Conservation (phyloP, 2,113 vertebrate genomes). For the Chloebia gouldiae region DNA sequence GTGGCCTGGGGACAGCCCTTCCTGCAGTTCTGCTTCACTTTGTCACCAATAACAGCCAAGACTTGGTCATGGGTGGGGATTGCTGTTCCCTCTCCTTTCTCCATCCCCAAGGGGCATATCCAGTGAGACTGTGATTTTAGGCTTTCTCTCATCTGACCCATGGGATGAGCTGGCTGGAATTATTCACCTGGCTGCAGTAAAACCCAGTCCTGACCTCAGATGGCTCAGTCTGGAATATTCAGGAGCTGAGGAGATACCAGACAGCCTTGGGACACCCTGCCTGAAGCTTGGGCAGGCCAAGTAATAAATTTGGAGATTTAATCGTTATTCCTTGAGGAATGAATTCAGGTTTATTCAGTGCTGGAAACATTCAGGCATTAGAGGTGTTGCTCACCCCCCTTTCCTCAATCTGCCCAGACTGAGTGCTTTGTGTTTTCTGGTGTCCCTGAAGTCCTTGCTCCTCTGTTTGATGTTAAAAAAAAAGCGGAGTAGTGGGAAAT, state of each 20-base stretch:
- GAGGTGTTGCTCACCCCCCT: neutral
- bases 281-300: neutral
- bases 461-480: neutral
- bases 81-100: neutral
- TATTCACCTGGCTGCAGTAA: neutral
- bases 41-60: neutral
- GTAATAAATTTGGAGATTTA: neutral
- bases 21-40: neutral
- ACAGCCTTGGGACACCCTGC: neutral
- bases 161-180: neutral
- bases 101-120: neutral
- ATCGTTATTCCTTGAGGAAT: neutral
- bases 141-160: neutral
- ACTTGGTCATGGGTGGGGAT: neutral
- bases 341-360: neutral
- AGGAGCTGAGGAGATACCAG: neutral
- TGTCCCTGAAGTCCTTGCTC: neutral
- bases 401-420: neutral
- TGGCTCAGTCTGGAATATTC: constrained; percentile 12
- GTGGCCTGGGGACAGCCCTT: neutral
- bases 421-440: neutral
- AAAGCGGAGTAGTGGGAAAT: neutral
- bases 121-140: rapidly evolving
- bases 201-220: neutral
- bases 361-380: neutral